Base-by-base conservation (phyloP, 2,888 invertebrate species). In the Melieria crassipennis region DNA sequence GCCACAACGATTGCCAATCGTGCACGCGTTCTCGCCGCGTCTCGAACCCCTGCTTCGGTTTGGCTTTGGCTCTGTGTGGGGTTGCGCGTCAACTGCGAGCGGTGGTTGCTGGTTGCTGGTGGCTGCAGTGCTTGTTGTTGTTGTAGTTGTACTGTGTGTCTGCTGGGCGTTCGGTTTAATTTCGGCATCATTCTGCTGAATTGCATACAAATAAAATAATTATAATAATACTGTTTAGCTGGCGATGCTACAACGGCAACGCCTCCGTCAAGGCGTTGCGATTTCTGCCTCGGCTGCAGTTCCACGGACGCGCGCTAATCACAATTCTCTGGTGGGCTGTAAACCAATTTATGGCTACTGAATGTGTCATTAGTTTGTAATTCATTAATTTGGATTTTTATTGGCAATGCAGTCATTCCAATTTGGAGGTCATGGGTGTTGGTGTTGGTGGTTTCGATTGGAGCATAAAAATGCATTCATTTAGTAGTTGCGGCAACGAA, bases 271-370 rank as follows among this genome's bases (percentile, higher is more conserved):
- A n/a, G n/a, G 6, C 42, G n/a, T 7, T 42, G 48, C 57, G 30
- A 30, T 30, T 30, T 30, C 58, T 58, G 10, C 30, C 47, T 46
- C 48, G 9, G n/a, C 42, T 7, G n/a, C 16, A 45, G 60, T 60
- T 43, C 67, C 61, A 60, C 52, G 60, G 3, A 50, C 52, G 67
- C 60, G 60, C 67, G 70, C 77, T 75, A 78, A 78, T 77, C 75
- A 74, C 76, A 78, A 76, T 76, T 74, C 78, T 77, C 78, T 75
- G 72, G 78, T 77, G 78, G 76, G 77, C 73, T 74, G 73, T 78
- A 78, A 76, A 78, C 75, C 75, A 77, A 76, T 78, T 77, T 76
- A 76, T 75, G 75, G 75, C 72, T 75, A 68, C 71, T 69, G 74
- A 74, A 72, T 74, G 68, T 72, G 72, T 74, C 72, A 70, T 74